Evolutionary conservation across 2,888 invertebrate genomes (phyloP), one percentile per base, ranked within the genome.

Genomic region (Mythimna pallens): DNA sequence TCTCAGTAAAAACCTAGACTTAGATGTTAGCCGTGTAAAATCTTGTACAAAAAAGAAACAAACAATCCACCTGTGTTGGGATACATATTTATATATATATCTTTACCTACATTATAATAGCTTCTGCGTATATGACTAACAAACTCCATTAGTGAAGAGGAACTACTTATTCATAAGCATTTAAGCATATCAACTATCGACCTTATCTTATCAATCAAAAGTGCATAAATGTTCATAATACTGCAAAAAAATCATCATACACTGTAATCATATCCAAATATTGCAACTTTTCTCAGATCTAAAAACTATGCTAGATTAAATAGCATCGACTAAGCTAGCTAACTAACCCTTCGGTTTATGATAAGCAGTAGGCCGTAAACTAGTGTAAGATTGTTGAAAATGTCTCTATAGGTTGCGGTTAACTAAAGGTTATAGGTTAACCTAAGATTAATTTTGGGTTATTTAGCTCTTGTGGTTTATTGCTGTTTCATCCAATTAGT

Each of bases 361-460:
- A 55, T 68, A 40, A 62, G 20, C 47, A 40, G 52, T 62, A 52
- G 12, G 40, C 34, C 6, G n/a, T 70, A 74, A 40, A 70, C 58
- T 25, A 47, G 20, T 20, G 47, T 47, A n/a, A 20, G 64, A 17
- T 76, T 62, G 20, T 82, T 66, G 52, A 58, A 71, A 73, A 82
- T 79, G 70, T 68, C 74, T 73, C 25, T 67, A 77, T 82, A 59
- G 30, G 57, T 43, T 69, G 59, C 61, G 61, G 70, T 78, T 70
- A 62, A 36, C 54, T 17, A 62, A 63, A 78, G 80, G 73, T 70
- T 61, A 22, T 47, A 65, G 69, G 57, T 78, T 67, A 82, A 73
- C 66, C 52, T 66, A 34, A n/a, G 61, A 55, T 73, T 70, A 70
- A 78, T 82, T 82, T 82, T 62, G 50, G 64, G 50, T 64, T 73